Conservation (phyloP, 2,113 vertebrate species). For the Tragelaphus scriptus region DNA sequence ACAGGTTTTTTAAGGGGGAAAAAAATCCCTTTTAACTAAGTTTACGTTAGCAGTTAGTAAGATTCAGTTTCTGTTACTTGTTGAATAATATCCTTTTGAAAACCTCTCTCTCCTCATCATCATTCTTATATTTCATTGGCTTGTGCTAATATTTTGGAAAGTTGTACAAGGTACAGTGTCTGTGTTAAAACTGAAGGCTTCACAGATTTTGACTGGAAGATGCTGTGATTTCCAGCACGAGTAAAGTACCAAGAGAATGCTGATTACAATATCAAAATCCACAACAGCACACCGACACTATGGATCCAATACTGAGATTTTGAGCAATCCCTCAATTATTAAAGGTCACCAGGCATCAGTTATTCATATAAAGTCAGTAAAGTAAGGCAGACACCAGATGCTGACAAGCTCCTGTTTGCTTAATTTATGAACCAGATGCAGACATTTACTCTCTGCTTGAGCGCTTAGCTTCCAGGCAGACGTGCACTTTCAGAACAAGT, state of each 20-base stretch:
- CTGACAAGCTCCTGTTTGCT: constrained; percentile 64
- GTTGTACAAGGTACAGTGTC: neutral
- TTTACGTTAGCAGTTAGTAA: neutral
- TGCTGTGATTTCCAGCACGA: neutral
- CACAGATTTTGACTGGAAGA: neutral
- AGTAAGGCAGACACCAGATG: constrained; percentile 44
- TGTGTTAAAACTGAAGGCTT: neutral
- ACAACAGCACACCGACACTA: neutral
- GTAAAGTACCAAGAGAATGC: neutral
- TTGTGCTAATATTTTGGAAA: neutral
- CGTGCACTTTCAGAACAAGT: neutral
- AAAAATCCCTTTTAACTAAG: neutral
- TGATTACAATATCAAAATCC: neutral
- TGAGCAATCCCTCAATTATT: constrained; percentile 35
- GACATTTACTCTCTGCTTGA: constrained; percentile 45
- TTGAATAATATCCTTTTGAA: neutral
- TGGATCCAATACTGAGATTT: constrained; percentile 35
- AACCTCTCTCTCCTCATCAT: neutral
- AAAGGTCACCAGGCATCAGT: constrained; percentile 65
- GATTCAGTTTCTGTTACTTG: neutral
- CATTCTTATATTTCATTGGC: neutral
- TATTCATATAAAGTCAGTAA: constrained; percentile 53
- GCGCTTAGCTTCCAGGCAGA: neutral
- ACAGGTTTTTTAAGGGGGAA: neutral
- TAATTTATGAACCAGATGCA: constrained; percentile 65